A percentile compares a stretch with the other conserved stretches of the same genome.
Evolutionary conservation across 2,888 invertebrate genomes (phyloP).

Genomic region (Drosophila tanythrix): DNA sequence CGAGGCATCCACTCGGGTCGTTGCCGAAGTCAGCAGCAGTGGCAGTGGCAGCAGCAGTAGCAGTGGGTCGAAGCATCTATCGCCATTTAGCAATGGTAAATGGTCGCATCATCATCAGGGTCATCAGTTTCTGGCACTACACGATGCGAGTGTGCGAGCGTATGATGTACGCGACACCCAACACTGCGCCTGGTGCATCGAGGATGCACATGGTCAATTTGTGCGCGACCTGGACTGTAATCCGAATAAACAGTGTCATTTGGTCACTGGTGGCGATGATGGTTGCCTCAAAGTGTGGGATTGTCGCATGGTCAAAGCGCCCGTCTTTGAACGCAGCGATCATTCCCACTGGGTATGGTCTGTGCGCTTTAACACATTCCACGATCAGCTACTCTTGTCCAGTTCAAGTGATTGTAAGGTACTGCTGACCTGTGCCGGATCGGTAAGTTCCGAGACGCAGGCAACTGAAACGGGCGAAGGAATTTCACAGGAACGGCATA

Average conservation of each 20-base stretch:
- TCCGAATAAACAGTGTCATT: slow-evolving; percentile 97
- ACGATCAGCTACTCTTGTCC: slow-evolving; percentile 97
- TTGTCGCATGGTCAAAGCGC: slow-evolving; percentile 91
- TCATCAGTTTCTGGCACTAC: slow-evolving; percentile 91
- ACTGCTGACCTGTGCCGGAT: slow-evolving; percentile 93
- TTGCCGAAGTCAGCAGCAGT: slow-evolving; percentile 78
- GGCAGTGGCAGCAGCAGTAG: slow-evolving; percentile 31
- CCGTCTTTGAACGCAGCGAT: slow-evolving; percentile 92
- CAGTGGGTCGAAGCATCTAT: slow-evolving; percentile 89
- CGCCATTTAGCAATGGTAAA: slow-evolving; percentile 93
- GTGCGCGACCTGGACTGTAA: slow-evolving; percentile 98
- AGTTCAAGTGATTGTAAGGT: slow-evolving; percentile 98
- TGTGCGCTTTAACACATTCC: slow-evolving; percentile 97
- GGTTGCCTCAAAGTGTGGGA: slow-evolving; percentile 98
- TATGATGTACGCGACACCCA: slow-evolving; percentile 93
- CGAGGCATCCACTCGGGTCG: slow-evolving; percentile 85
- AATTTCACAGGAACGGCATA: slow-evolving; percentile 66
- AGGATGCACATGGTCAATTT: slow-evolving; percentile 94
- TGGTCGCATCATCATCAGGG: slow-evolving; percentile 96
- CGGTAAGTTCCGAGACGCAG: slow-evolving; percentile 91
- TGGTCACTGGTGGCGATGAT: slow-evolving; percentile 98
- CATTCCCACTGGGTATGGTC: slow-evolving; percentile 98
- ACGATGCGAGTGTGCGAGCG: slow-evolving; percentile 93
- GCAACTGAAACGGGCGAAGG: slow-evolving; percentile 34
- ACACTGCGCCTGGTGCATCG: slow-evolving; percentile 92